Conservation (phyloP, 2,797 vertebrate species). For the Crenuchus spilurus region DNA sequence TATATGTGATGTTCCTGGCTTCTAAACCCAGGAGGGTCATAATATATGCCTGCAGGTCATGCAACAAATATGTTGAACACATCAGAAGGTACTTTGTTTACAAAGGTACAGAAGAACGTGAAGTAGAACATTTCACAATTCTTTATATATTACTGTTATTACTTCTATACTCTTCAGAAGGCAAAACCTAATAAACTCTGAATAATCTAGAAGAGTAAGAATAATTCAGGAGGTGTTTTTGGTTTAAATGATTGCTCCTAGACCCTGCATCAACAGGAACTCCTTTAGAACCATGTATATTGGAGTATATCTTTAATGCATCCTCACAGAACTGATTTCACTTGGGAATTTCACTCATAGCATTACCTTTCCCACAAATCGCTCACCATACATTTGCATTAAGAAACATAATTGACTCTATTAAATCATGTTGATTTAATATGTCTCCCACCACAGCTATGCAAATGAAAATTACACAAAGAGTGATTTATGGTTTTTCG, state of each 20-base stretch:
- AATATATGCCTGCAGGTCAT: too few species aligned
- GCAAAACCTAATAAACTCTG: too few species aligned
- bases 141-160: too few species aligned
- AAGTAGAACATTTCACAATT: too few species aligned
- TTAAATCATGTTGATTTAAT: slow-evolving; percentile 54
- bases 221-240: too few species aligned
- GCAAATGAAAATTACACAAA: slow-evolving; percentile 34
- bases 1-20: too few species aligned
- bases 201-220: too few species aligned
- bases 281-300: background rate
- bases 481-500: slow-evolving; percentile 43
- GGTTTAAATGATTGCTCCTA: background rate
- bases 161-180: too few species aligned
- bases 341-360: slow-evolving; percentile 28
- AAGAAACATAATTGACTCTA: slow-evolving; percentile 40
- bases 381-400: slow-evolving; percentile 36
- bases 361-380: slow-evolving; percentile 35
- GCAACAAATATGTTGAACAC: too few species aligned
- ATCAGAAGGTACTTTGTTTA: too few species aligned
- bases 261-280: background rate
- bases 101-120: too few species aligned
- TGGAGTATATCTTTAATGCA: slow-evolving; percentile 4
- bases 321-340: slow-evolving; percentile 38
- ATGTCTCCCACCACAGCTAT: slow-evolving; percentile 5
- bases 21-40: too few species aligned